phyloP scores from a whole-genome alignment of 2,113 vertebrate genomes.

The Macaca nemestrina region DNA sequence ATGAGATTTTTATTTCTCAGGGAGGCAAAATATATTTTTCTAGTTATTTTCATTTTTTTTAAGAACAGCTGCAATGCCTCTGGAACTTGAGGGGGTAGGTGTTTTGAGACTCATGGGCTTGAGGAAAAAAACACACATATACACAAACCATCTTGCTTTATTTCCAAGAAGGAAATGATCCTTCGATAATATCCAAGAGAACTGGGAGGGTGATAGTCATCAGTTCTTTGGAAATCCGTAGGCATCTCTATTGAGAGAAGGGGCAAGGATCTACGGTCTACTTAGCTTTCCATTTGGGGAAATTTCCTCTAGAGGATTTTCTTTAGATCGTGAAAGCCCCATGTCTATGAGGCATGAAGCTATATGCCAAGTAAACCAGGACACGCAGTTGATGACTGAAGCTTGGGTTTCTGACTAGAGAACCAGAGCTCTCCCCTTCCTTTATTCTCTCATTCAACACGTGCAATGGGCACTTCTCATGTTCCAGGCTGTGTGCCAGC shows the following conservation, averaged over 20 bases:
- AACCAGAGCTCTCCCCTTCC: neutral
- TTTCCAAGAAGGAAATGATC: conserved; percentile 60
- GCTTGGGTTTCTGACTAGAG: neutral
- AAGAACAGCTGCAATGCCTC: conserved; percentile 22
- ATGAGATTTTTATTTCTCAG: conserved; percentile 15
- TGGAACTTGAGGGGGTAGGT: conserved; percentile 35
- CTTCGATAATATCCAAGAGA: conserved; percentile 37
- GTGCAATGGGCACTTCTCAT: neutral
- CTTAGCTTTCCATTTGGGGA: conserved; percentile 60
- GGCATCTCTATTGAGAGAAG: conserved; percentile 9
- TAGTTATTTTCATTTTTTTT: conserved; percentile 34
- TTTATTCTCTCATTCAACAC: neutral
- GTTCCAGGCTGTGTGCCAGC: neutral
- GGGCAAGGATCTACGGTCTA: neutral
- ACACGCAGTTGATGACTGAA: neutral
- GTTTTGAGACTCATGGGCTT: conserved; percentile 37
- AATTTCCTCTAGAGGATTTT: conserved; percentile 48
- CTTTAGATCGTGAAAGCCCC: conserved; percentile 48
- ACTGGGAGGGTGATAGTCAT: neutral
- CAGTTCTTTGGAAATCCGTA: neutral
- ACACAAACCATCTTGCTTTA: neutral
- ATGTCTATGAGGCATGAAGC: neutral
- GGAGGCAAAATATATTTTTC: conserved; percentile 39
- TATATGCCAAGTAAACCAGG: neutral
- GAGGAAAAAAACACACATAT: neutral